These are phyloP conservation scores for Limonius californicus DNA, from an alignment of 1,140 invertebrate species.

Conservation along the genomic window DNA sequence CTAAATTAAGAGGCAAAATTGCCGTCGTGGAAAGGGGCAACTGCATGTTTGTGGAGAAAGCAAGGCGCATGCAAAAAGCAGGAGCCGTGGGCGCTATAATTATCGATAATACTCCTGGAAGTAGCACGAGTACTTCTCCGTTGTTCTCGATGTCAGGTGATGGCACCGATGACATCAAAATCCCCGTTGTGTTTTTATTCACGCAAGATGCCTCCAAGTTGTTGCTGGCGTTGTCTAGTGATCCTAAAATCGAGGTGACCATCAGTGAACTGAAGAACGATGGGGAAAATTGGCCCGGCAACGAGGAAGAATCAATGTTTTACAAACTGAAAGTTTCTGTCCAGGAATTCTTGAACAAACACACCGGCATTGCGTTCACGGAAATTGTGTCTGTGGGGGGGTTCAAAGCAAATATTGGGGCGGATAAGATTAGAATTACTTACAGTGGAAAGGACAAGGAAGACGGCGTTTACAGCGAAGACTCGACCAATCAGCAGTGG, in stretches of 20 bases:
- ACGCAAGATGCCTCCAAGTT: slow-evolving; percentile 70
- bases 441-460: slow-evolving; percentile 23
- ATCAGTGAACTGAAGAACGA: slow-evolving; percentile 50
- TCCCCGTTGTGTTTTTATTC: slow-evolving; percentile 90
- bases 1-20: slow-evolving; percentile 68
- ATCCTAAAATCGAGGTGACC: slow-evolving; percentile 52
- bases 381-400: slow-evolving; percentile 35
- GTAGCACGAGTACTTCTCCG: slow-evolving; percentile 66
- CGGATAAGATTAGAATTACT: slow-evolving; percentile 39
- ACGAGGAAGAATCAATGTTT: slow-evolving; percentile 45
- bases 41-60: slow-evolving; percentile 97
- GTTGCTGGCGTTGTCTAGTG: slow-evolving; percentile 51
- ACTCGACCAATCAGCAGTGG: slow-evolving; percentile 36
- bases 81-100: slow-evolving; percentile 85
- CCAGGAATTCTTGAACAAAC: slow-evolving; percentile 46
- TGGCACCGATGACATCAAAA: slow-evolving; percentile 80
- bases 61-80: slow-evolving; percentile 74
- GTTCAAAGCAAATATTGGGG: slow-evolving; percentile 38
- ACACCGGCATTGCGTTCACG: slow-evolving; percentile 42
- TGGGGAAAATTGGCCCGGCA: slow-evolving; percentile 29
- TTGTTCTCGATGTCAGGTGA: slow-evolving; percentile 97
- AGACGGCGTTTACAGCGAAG: slow-evolving; percentile 14
- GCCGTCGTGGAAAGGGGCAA: slow-evolving; percentile 81
- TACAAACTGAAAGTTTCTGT: slow-evolving; percentile 46
- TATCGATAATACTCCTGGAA: slow-evolving; percentile 78